phyloP scores from a whole-genome alignment of 2,797 vertebrate genomes.

The Bovichtus diacanthus region DNA sequence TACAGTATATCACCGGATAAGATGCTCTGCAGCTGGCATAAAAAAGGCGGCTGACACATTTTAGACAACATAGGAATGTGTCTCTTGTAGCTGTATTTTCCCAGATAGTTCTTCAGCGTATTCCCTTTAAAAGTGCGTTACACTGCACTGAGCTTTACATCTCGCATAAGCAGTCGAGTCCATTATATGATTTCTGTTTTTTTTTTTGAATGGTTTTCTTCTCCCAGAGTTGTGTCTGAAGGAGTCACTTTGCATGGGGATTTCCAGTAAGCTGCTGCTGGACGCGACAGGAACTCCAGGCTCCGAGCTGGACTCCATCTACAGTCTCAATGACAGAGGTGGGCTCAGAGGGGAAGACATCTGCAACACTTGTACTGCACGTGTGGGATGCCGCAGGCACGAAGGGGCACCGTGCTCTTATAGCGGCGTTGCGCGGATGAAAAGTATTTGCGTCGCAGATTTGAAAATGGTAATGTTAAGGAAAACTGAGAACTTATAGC shows the following conservation, averaged over 20 bases:
- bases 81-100: background rate
- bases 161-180: background rate
- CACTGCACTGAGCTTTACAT: no score
- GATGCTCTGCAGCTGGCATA: conserved; percentile 11
- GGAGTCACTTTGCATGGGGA: conserved; percentile 91
- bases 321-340: conserved; percentile 89
- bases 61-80: no score
- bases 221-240: conserved; percentile 89
- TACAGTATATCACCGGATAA: conserved; percentile 24
- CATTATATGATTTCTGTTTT: background rate
- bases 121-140: background rate
- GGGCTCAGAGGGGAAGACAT: background rate
- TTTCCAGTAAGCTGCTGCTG: conserved; percentile 91
- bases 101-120: background rate
- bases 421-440: no score
- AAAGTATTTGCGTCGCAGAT: background rate
- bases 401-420: background rate
- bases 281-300: conserved; percentile 83
- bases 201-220: background rate
- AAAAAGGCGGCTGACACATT: conserved; percentile 1
- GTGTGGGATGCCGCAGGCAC: background rate
- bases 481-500: background rate
- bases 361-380: background rate
- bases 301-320: conserved; percentile 87
- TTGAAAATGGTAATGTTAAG: background rate